phyloP scores from a whole-genome alignment of 2,888 invertebrate species.

The Kryphioiulus occultus region DNA sequence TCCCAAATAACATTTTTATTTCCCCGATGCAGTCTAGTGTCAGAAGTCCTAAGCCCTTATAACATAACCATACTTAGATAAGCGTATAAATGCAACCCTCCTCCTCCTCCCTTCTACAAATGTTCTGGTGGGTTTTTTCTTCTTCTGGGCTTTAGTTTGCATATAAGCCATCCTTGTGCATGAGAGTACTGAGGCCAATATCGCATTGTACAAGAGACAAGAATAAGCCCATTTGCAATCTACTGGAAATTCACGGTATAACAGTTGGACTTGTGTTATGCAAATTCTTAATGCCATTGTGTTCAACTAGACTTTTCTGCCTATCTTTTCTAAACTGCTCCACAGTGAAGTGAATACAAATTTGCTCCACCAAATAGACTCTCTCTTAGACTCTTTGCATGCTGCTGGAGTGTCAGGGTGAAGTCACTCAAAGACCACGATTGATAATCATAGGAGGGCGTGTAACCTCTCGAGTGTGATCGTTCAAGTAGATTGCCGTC shows the following conservation, averaged over 20 bases:
- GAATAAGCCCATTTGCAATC: slow-evolving; percentile 47
- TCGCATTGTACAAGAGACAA: slow-evolving; percentile 42
- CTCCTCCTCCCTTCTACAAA: slow-evolving; percentile 15
- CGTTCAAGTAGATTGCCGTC: not conserved
- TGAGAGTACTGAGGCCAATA: slow-evolving; percentile 42
- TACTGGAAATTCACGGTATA: slow-evolving; percentile 46
- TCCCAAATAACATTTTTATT: slow-evolving; percentile 41
- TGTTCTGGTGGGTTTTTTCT: not conserved
- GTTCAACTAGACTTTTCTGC: slow-evolving; percentile 46
- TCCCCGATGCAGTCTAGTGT: slow-evolving; percentile 39
- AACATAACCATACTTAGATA: slow-evolving; percentile 43
- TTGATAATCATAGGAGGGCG: slow-evolving; percentile 29
- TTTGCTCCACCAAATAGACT: slow-evolving; percentile 42
- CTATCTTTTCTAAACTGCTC: slow-evolving; percentile 46
- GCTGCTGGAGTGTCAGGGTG: slow-evolving; percentile 39
- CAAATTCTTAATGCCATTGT: slow-evolving; percentile 49
- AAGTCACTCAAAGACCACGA: slow-evolving; percentile 43
- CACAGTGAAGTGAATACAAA: slow-evolving; percentile 46
- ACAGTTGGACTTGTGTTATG: slow-evolving; percentile 48
- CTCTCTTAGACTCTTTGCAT: slow-evolving; percentile 35
- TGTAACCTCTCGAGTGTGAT: slow-evolving; percentile 42
- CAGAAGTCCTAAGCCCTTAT: slow-evolving; percentile 47
- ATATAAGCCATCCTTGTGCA: slow-evolving; percentile 43
- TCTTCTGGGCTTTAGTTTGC: slow-evolving; percentile 21
- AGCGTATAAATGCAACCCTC: slow-evolving; percentile 41